Evolutionary conservation across 1,140 invertebrate genomes (phyloP).

Genomic region (Drosophila takahashii): DNA sequence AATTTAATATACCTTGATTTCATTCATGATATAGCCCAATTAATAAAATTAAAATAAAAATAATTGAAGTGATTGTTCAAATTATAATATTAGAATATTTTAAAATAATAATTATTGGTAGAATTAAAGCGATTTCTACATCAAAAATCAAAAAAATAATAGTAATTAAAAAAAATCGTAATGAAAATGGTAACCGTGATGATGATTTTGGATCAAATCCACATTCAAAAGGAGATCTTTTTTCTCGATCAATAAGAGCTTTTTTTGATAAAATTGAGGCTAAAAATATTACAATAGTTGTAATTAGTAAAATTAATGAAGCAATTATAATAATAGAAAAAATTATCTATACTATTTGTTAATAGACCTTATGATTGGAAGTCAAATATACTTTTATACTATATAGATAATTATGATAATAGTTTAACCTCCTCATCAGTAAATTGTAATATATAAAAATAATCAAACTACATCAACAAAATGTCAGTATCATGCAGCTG

Average conservation of each 20-base stretch:
- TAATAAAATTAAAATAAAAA: conserved; percentile 86
- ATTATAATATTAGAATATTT: conserved; percentile 31
- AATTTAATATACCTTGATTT: conserved; percentile 1
- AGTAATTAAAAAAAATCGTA: conserved; percentile 87
- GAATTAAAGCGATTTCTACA: conserved; percentile 62
- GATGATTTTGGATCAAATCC: conserved; percentile 87
- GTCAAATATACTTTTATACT: conserved; percentile 88
- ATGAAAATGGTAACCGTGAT: conserved; percentile 86
- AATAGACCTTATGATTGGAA: conserved; percentile 31
- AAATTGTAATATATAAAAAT: conserved; percentile 85
- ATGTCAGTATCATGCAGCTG: conserved; percentile 90
- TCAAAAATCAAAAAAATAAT: conserved; percentile 88
- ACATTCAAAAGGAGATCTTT: conserved; percentile 87
- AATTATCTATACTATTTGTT: conserved; percentile 52
- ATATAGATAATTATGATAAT: conserved; percentile 86
- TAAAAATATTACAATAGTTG: no score
- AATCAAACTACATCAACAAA: conserved; percentile 91
- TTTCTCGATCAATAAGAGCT: conserved; percentile 86
- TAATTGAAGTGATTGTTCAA: conserved; percentile 82
- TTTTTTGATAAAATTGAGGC: conserved; percentile 85
- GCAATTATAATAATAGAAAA: conserved; percentile 41
- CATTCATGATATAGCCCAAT: conserved; percentile 85
- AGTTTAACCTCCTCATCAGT: conserved; percentile 85
- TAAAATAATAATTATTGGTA: conserved; percentile 59
- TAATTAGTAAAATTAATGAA: conserved; percentile 20